Evolutionary conservation across 2,113 vertebrate species (phyloP).

Genomic region (Ophiodon elongatus): DNA sequence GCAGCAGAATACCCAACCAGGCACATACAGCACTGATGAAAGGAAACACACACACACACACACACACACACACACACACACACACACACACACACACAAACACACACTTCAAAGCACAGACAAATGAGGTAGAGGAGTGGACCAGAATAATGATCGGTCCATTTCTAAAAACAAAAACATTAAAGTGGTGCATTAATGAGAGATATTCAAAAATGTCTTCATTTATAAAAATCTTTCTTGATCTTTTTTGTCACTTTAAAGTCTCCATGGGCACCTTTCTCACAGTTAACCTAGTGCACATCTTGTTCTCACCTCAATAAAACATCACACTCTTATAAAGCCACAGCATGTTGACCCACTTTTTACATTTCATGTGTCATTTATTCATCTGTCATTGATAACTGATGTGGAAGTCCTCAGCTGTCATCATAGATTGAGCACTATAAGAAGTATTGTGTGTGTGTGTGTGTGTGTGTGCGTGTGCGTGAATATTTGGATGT

Average conservation of each 20-base stretch:
- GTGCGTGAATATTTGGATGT: conserved; percentile 34
- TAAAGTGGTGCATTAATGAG: conserved; percentile 9
- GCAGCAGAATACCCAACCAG: conserved; percentile 52
- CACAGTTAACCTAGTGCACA: not conserved
- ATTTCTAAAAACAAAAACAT: not conserved
- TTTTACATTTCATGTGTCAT: not conserved
- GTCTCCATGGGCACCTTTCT: not conserved
- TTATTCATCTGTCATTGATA: conserved; percentile 37
- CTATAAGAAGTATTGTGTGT: conserved; percentile 10
- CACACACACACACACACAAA: conserved; percentile 33
- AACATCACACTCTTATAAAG: conserved; percentile 19
- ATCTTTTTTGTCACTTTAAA: not conserved
- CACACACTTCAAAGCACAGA: conserved; percentile 54
- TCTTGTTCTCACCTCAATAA: conserved; percentile 17
- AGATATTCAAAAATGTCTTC: not conserved
- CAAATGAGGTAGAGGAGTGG: conserved; percentile 24
- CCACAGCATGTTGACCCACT: conserved; percentile 10
- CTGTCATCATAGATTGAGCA: conserved; percentile 26
- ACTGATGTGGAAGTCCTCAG: conserved; percentile 32
- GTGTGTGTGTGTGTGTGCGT: not conserved
- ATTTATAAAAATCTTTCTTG: not conserved
- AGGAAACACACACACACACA: conserved; percentile 39
- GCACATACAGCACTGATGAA: conserved; percentile 44
- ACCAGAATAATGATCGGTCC: conserved; percentile 28
- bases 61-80: conserved; percentile 38